Evolutionary conservation across 2,888 invertebrate genomes (phyloP).

Genomic region (Microdon myrmicae): DNA sequence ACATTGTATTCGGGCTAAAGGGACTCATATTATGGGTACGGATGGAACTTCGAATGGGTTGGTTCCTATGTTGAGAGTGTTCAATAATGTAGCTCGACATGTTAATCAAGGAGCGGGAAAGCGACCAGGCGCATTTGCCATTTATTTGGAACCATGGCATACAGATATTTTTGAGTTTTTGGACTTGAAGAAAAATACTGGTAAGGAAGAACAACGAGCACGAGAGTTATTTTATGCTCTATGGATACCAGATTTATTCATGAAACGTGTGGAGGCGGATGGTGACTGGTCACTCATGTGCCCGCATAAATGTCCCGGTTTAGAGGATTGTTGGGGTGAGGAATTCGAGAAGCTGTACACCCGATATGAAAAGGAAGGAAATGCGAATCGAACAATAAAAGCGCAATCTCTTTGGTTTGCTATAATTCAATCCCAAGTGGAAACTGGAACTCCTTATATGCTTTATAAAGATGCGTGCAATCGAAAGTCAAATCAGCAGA

Average conservation of each 20-base stretch:
- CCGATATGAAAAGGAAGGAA: constrained; percentile 80
- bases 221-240: constrained; percentile 81
- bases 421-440: too few relatives aligned
- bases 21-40: constrained; percentile 88
- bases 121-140: constrained; percentile 92
- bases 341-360: too few relatives aligned
- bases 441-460: too few relatives aligned
- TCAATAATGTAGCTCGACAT: constrained; percentile 90
- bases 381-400: constrained; percentile 73
- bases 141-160: constrained; percentile 98
- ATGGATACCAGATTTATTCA: too few relatives aligned
- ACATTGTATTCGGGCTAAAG: constrained; percentile 89
- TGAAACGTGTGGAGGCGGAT: too few relatives aligned
- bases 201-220: constrained; percentile 92
- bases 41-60: constrained; percentile 93
- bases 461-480: too few relatives aligned
- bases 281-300: too few relatives aligned
- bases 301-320: too few relatives aligned
- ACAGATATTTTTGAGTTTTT: too few relatives aligned
- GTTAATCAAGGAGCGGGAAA: constrained; percentile 95
- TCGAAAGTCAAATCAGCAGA: too few relatives aligned
- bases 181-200: constrained; percentile 90
- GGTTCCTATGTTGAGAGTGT: constrained; percentile 93
- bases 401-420: constrained; percentile 91
- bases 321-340: too few relatives aligned